Evolutionary conservation across 2,113 vertebrate genomes (phyloP).

Genomic region (Glaucidium brasilianum): DNA sequence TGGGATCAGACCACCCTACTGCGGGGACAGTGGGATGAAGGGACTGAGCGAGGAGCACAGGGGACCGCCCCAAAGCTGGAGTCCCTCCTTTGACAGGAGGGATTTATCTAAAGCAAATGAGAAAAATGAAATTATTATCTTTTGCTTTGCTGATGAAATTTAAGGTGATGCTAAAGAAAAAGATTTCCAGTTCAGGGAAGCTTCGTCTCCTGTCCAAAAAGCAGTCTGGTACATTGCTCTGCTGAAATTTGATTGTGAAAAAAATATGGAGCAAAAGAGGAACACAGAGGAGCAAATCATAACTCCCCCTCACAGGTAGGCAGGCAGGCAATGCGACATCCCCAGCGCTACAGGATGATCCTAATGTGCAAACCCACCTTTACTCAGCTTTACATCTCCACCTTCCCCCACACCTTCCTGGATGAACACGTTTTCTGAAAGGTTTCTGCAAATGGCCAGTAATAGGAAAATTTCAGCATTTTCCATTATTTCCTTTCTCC

Average conservation of each 20-base stretch:
- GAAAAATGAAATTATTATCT: neutral
- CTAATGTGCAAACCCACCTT: neutral
- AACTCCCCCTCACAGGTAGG: neutral
- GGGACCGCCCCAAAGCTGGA: no score
- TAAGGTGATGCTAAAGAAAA: neutral
- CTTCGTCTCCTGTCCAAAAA: neutral
- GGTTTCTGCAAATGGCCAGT: neutral
- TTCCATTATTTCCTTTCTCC: neutral
- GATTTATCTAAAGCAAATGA: neutral
- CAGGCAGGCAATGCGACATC: fast-evolving
- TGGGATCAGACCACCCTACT: fast-evolving
- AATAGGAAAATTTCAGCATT: neutral
- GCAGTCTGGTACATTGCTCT: neutral
- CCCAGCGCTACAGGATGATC: neutral
- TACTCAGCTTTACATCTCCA: neutral
- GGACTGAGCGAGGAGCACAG: neutral
- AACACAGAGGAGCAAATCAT: neutral
- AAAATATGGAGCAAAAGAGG: neutral
- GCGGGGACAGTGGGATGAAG: neutral
- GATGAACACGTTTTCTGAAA: neutral
- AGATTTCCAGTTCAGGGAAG: neutral
- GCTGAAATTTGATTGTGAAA: neutral
- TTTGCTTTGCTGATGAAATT: neutral
- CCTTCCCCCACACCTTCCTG: neutral
- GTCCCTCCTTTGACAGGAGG: no score